phyloP scores from a whole-genome alignment of 2,888 invertebrate genomes.

The Tryphoninae sp. region DNA sequence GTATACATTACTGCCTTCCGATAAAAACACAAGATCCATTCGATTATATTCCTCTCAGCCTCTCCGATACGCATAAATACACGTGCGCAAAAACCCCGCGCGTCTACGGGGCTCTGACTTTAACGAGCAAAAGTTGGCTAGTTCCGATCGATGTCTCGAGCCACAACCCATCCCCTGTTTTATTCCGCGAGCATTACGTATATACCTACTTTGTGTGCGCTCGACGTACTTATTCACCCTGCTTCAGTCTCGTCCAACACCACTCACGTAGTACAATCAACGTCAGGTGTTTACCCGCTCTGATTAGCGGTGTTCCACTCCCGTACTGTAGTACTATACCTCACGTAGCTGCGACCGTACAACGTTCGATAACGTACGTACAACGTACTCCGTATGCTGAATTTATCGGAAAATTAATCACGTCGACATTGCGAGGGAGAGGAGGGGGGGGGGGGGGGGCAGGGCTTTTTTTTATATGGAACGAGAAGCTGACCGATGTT shows the following conservation, averaged over 20 bases:
- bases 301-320: constrained; percentile 75
- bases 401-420: constrained; percentile 12
- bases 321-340: not conserved
- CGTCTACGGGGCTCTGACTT: constrained; percentile 17
- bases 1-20: constrained; percentile 9
- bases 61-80: constrained; percentile 19
- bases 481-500: not conserved
- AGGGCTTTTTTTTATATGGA: not conserved
- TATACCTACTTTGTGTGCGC: constrained; percentile 61
- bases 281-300: constrained; percentile 76
- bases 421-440: not conserved
- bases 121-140: constrained; percentile 60
- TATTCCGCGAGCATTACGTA: constrained; percentile 62
- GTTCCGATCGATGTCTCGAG: constrained; percentile 73
- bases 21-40: constrained; percentile 23
- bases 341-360: not conserved
- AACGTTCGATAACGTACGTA: constrained; percentile 35
- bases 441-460: not conserved
- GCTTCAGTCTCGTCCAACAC: constrained; percentile 42
- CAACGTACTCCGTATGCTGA: constrained; percentile 13
- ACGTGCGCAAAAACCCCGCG: not conserved
- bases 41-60: constrained; percentile 13
- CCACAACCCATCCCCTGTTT: constrained; percentile 60
- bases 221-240: constrained; percentile 8
- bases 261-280: constrained; percentile 74